Percentiles rank a stretch among this genome's conserved stretches.
phyloP scores from a whole-genome alignment of 2,888 invertebrate species.

The Diarsia mendica region DNA sequence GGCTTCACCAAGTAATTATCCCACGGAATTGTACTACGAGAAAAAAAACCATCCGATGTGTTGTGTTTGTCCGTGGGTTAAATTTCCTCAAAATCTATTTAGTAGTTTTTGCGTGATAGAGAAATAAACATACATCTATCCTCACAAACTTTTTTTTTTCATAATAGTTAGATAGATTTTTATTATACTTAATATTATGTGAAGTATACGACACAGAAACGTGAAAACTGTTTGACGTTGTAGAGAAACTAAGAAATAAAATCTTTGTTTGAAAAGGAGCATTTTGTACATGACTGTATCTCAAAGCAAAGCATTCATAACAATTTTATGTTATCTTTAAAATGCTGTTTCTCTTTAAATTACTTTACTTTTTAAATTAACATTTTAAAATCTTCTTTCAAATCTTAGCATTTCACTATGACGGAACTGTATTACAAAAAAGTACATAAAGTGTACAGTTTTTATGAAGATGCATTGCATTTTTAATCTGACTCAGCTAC shows the following conservation, averaged over 20 bases:
- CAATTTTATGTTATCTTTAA: constrained; percentile 1
- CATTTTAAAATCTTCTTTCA: constrained; percentile 17
- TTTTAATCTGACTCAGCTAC: constrained; percentile 40
- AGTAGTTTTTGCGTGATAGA: background rate
- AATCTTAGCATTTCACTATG: constrained; percentile 33
- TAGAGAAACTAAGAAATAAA: background rate
- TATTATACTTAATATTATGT: background rate
- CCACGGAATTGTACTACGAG: background rate
- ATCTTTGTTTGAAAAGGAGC: background rate
- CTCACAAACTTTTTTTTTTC: background rate
- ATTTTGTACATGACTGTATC: background rate
- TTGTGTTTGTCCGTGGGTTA: background rate
- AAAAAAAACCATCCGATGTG: background rate
- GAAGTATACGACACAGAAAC: background rate
- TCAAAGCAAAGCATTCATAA: constrained; percentile 2
- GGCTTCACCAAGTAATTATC: background rate
- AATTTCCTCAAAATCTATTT: background rate
- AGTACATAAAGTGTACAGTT: constrained; percentile 44
- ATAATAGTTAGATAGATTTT: background rate
- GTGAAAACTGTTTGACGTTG: background rate
- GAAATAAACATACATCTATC: background rate
- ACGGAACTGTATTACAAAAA: constrained; percentile 40
- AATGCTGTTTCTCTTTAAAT: too few relatives aligned
- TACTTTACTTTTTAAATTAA: constrained; percentile 11
- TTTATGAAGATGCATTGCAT: constrained; percentile 52